Evolutionary conservation across 2,113 vertebrate genomes (phyloP), one percentile per base, ranked within the genome.

Genomic region (Pseudolaguvia tuberculata): DNA sequence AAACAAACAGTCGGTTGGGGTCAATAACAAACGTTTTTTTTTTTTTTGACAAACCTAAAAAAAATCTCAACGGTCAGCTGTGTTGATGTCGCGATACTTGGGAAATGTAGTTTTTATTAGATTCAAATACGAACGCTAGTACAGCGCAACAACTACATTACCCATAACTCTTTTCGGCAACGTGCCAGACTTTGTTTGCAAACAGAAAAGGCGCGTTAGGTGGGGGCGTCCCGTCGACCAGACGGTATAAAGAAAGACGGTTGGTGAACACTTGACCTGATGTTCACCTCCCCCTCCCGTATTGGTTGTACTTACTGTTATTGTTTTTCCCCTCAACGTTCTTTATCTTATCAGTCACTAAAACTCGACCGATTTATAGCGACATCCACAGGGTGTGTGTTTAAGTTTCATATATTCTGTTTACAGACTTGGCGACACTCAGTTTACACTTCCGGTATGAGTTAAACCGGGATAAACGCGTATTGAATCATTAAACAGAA

Each of bases 111-210:
- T 91, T 82, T 4, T 17, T 1, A 20, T 31, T 2, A 17, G 2
- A 1, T 10, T 1, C 25, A 10, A 0, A n/a, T 4, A 6, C 4
- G 9, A 2, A 17, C 0, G 4, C 21, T 20, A 39, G 66, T 14
- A 12, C 21, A 1, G 0, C 5, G 0, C 0, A 4, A 1, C 31
- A 86, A 89, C 88, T 18, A 42, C 90, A 86, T 17, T 79, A 86
- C 88, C 89, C 90, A 80, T 0, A 52, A 1, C 48, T 14, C 73
- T 2, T 0, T 1, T 4, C 48, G 31, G 13, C 10, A 42, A 55
- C 84, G 90, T 91, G 90, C 83, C 85, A 79, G 51, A 61, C 77
- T 48, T 91, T 91, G 91, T 92, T 91, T 91, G 90, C 89, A 91
- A 91, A 92, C 90, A 91, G 76, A 89, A 88, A 79, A n/a, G 3